phyloP scores from a whole-genome alignment of 2,797 vertebrate genomes.

The Acanthurus tractus region DNA sequence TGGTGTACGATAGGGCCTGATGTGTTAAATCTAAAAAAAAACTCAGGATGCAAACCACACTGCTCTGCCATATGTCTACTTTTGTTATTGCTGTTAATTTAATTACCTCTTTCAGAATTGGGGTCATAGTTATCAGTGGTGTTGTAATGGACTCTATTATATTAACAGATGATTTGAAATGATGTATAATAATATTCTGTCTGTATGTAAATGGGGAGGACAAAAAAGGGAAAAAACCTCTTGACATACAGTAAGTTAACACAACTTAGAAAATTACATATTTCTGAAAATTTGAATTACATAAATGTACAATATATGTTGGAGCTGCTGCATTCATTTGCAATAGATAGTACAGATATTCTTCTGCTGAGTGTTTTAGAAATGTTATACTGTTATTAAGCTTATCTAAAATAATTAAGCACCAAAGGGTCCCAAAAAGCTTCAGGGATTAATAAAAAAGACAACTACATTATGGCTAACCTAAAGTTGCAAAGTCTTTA shows the following conservation, averaged over 20 bases:
- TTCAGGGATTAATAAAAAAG: conserved; percentile 27
- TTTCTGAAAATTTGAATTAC: no score
- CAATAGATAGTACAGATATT: not conserved
- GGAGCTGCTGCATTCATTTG: no score
- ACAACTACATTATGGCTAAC: conserved; percentile 3
- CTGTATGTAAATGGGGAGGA: no score
- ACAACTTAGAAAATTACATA: no score
- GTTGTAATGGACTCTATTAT: not conserved
- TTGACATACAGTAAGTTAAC: no score
- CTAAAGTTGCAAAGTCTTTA: conserved; percentile 16
- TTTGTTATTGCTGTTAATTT: not conserved
- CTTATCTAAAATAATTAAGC: conserved; percentile 18
- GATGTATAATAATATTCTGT: no score
- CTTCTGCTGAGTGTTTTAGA: not conserved
- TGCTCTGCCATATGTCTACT: no score
- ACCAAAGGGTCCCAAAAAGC: conserved; percentile 7
- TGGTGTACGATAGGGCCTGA: no score
- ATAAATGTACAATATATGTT: no score
- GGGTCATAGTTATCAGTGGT: not conserved
- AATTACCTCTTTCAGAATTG: not conserved
- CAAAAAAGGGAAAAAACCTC: not conserved
- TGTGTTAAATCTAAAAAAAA: no score
- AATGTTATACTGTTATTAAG: not conserved
- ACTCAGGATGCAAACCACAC: no score
- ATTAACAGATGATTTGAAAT: no score